Conservation (phyloP, 2,888 invertebrate genomes). For the Acrocyrtus sp. region DNA sequence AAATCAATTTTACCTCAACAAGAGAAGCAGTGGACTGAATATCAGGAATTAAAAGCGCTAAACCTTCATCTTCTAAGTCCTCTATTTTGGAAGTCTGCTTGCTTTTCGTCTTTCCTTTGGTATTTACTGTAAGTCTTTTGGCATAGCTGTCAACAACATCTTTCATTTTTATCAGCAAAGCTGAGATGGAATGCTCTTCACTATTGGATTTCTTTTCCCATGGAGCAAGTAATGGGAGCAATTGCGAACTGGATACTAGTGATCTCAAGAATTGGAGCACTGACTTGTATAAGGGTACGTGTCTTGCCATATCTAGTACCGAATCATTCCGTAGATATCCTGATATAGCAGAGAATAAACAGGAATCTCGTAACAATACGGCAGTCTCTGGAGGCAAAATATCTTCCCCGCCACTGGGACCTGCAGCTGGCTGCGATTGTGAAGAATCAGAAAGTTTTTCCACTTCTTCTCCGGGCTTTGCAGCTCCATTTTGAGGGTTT, state of each 20-base stretch:
- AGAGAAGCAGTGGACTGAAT: constrained; percentile 76
- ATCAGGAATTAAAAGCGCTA: constrained; percentile 89
- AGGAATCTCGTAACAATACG: constrained; percentile 82
- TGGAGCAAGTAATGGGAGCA: constrained; percentile 75
- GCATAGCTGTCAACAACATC: constrained; percentile 92
- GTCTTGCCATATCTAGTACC: constrained; percentile 96
- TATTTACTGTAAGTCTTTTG: constrained; percentile 74
- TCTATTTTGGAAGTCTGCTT: constrained; percentile 67
- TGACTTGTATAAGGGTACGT: constrained; percentile 91
- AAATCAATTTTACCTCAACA: constrained; percentile 67
- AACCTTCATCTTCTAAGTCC: constrained; percentile 87
- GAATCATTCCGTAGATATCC: constrained; percentile 95
- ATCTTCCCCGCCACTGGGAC: constrained; percentile 9
- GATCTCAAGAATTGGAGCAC: constrained; percentile 85
- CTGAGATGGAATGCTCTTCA: constrained; percentile 76
- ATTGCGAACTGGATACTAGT: constrained; percentile 73
- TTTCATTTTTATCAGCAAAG: constrained; percentile 86
- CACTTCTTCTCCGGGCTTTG: constrained; percentile 14
- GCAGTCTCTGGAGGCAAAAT: constrained; percentile 77
- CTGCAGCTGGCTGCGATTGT: constrained; percentile 3
- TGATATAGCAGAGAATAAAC: constrained; percentile 86
- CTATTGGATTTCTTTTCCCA: constrained; percentile 64
- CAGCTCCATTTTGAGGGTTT: constrained; percentile 71
- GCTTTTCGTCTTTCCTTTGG: constrained; percentile 64
- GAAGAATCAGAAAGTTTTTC: constrained; percentile 36